Evolutionary conservation across 2,797 vertebrate species (phyloP).

Genomic region (Epinephelus malabaricus): DNA sequence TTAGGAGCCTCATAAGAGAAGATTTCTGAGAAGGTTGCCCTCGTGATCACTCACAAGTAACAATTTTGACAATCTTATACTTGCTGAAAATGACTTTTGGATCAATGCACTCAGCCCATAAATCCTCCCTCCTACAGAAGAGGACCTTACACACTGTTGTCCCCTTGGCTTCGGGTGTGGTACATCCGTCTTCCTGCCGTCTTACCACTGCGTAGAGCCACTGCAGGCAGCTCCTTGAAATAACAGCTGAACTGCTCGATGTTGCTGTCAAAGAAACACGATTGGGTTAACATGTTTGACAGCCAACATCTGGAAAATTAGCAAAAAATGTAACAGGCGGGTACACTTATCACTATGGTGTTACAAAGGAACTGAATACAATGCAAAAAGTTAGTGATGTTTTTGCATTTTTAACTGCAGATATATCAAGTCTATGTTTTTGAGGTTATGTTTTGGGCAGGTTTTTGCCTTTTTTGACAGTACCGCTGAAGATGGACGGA

Average conservation of each 20-base stretch:
- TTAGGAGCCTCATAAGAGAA: not conserved
- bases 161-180: constrained; percentile 98
- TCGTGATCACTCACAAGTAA: constrained; percentile 2
- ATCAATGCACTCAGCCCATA: constrained; percentile 38
- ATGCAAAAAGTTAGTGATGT: too few relatives aligned
- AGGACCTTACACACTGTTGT: constrained; percentile 95
- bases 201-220: constrained; percentile 97
- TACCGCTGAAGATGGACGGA: too few relatives aligned
- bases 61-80: not conserved
- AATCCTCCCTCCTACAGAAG: constrained; percentile 62
- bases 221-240: constrained; percentile 97
- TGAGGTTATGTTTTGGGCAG: too few relatives aligned
- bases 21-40: not conserved
- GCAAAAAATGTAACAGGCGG: not conserved
- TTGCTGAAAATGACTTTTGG: constrained; percentile 16
- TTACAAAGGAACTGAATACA: not conserved
- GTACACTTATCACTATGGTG: not conserved
- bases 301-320: not conserved
- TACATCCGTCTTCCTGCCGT: constrained; percentile 96
- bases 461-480: too few relatives aligned
- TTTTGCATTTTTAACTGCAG: not conserved
- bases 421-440: not conserved
- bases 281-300: not conserved
- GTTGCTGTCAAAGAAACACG: constrained; percentile 87
- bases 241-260: constrained; percentile 98